Conservation (phyloP, 2,113 vertebrate genomes). For the Caranx ignobilis region DNA sequence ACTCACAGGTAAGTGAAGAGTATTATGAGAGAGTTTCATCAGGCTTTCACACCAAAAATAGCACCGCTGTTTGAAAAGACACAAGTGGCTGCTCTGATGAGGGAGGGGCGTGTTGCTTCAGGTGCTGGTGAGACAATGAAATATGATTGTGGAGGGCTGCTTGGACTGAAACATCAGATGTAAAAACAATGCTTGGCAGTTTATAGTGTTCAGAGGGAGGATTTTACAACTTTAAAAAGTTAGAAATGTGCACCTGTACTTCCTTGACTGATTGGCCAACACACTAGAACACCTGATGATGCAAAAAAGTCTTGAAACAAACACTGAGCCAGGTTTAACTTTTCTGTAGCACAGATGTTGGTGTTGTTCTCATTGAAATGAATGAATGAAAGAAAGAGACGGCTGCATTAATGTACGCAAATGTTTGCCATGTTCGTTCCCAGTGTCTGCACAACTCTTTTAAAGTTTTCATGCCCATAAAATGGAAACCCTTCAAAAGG, state of each 20-base stretch:
- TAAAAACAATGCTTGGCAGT: not conserved
- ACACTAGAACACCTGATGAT: not conserved
- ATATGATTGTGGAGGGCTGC: not conserved
- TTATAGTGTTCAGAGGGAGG: not conserved
- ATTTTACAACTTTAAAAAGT: constrained; percentile 10
- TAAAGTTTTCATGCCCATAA: too few species aligned
- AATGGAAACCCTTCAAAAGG: too few species aligned
- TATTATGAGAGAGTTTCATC: constrained; percentile 9
- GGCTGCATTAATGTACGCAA: not conserved
- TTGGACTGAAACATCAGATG: constrained; percentile 9
- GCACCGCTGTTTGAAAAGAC: not conserved
- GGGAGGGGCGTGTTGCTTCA: constrained; percentile 1
- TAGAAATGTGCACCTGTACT: not conserved
- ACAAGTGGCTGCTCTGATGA: constrained; percentile 10
- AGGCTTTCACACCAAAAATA: constrained; percentile 30
- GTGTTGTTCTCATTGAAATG: not conserved
- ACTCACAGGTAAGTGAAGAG: not conserved
- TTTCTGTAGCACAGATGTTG: not conserved
- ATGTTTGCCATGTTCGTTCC: too few species aligned
- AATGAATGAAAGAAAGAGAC: not conserved
- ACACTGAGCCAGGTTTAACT: not conserved
- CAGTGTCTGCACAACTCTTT: too few species aligned
- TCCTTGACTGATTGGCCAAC: not conserved
- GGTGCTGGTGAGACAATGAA: constrained; percentile 30
- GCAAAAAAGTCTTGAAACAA: not conserved